Conservation (phyloP, 2,888 invertebrate genomes). For the Morinoia aosen region DNA sequence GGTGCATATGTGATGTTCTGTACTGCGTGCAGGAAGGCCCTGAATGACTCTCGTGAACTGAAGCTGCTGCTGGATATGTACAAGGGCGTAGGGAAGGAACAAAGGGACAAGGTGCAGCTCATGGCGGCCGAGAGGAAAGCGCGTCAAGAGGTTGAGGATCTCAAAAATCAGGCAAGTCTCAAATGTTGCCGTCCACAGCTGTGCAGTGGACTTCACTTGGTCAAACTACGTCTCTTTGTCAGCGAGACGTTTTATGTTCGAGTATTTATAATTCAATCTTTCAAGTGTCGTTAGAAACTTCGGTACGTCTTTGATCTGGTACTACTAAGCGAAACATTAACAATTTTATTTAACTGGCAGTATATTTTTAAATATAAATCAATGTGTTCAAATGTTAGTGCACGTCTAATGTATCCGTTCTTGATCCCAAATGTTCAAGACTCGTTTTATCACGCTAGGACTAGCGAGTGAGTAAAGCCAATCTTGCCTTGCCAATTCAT, state of each 20-base stretch:
- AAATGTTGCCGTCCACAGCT: too few species aligned
- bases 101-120: constrained; percentile 93
- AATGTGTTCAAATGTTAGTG: neutral
- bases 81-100: constrained; percentile 96
- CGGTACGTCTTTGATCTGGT: neutral
- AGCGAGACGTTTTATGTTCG: neutral
- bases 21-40: constrained; percentile 73
- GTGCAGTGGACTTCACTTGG: neutral
- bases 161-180: constrained; percentile 72
- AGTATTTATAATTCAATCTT: neutral
- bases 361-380: neutral
- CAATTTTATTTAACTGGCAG: neutral
- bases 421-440: neutral
- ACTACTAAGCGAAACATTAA: neutral
- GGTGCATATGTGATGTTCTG: neutral
- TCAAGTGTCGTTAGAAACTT: neutral
- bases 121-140: constrained; percentile 96
- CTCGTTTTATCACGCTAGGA: neutral
- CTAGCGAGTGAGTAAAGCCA: too few species aligned
- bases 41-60: constrained; percentile 94
- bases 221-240: too few species aligned
- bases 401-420: neutral
- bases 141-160: constrained; percentile 89
- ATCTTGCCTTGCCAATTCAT: too few species aligned
- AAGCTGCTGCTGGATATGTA: constrained; percentile 95